Conservation (phyloP, 1,140 invertebrate species). For the Caenorhabditis briggsae region DNA sequence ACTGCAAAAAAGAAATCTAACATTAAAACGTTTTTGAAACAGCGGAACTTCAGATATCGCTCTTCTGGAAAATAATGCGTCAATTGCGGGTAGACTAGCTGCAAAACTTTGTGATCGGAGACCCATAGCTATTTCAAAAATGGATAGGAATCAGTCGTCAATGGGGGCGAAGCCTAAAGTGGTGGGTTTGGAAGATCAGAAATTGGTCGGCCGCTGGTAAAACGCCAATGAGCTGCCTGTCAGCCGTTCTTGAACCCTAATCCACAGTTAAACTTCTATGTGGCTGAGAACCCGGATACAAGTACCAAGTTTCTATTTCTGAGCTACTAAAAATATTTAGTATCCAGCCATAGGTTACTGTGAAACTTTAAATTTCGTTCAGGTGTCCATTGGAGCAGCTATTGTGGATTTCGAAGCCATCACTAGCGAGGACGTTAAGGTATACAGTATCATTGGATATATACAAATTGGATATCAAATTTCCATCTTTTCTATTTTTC, state of each 20-base stretch:
- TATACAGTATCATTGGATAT: conserved; percentile 4
- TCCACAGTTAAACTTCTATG: no score
- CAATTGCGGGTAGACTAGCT: conserved; percentile 88
- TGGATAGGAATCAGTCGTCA: conserved; percentile 67
- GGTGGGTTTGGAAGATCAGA: conserved; percentile 44
- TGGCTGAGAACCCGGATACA: no score
- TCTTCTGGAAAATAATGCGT: conserved; percentile 92
- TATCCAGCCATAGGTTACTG: no score
- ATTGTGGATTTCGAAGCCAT: conserved; percentile 85
- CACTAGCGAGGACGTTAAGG: conserved; percentile 80
- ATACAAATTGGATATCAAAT: background rate
- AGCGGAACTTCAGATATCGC: conserved; percentile 84
- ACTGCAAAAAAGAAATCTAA: no score
- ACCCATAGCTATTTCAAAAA: background rate
- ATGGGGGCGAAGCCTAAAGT: conserved; percentile 58
- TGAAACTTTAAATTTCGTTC: conserved; percentile 64
- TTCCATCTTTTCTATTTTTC: conserved; percentile 39
- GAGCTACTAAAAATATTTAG: no score
- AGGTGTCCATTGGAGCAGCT: conserved; percentile 87
- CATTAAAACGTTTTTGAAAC: no score
- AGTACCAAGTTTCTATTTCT: no score
- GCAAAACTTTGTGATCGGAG: conserved; percentile 80
- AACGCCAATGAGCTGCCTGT: no score
- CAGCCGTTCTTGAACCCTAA: no score
- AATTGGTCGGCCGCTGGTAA: background rate